These are phyloP conservation scores for Lerema accius DNA, from an alignment of 1,140 invertebrate species.

Conservation along the genomic window DNA sequence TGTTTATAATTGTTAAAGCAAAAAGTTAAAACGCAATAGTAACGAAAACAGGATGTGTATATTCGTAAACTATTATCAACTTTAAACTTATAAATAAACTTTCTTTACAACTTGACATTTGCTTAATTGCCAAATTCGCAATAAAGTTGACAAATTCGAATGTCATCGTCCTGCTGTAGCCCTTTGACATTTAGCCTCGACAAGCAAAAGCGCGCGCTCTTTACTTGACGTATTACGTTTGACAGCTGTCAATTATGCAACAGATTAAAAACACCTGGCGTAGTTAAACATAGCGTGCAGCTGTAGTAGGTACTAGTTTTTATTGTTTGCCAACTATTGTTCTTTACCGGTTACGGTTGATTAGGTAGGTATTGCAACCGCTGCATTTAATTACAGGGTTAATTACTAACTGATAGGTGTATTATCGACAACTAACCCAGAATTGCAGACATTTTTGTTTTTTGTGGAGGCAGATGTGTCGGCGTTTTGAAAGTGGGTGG, in stretches of 20 bases:
- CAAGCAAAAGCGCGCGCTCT: slow-evolving; percentile 23
- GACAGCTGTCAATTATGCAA: slow-evolving; percentile 54
- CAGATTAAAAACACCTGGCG: slow-evolving; percentile 49
- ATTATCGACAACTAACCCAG: slow-evolving; percentile 28
- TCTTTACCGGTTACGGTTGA: slow-evolving; percentile 14
- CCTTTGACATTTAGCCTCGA: slow-evolving; percentile 42
- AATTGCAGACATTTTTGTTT: slow-evolving; percentile 20
- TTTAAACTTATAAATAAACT: no score
- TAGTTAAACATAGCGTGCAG: slow-evolving; percentile 19
- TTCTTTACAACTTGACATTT: no score
- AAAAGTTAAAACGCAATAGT: no score
- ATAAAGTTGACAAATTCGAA: slow-evolving; percentile 15
- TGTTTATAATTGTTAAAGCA: no score
- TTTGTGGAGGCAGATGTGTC: slow-evolving; percentile 26
- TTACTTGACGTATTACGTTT: slow-evolving; percentile 37
- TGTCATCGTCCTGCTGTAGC: slow-evolving; percentile 25
- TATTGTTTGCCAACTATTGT: slow-evolving; percentile 17
- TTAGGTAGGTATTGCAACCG: slow-evolving; percentile 29
- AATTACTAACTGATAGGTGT: slow-evolving; percentile 16
- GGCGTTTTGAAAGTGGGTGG: slow-evolving; percentile 27
- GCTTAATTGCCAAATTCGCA: slow-evolving; percentile 12
- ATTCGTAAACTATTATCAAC: no score
- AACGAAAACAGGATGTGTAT: no score
- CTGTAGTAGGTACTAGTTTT: slow-evolving; percentile 23
- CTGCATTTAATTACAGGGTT: slow-evolving; percentile 24